Base-by-base conservation (phyloP, 2,113 vertebrate genomes). In the Nibea coibor region DNA sequence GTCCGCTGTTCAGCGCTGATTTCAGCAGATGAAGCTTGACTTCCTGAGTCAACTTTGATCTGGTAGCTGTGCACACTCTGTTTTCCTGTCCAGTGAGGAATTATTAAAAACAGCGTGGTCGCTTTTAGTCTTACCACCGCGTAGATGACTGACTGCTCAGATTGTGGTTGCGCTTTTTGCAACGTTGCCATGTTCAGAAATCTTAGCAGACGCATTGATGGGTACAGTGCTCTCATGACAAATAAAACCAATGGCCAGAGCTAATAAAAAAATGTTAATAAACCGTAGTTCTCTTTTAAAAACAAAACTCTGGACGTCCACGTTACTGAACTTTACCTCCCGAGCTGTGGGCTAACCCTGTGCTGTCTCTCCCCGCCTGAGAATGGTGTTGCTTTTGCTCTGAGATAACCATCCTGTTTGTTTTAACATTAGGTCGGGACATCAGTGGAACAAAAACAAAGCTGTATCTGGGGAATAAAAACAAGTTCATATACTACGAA, bases 351-450 rank as follows among this genome's bases (percentile, higher is more conserved):
- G 22, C 57, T 72, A 61, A 85, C 58, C 4, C 70, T 68, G 28
- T 35, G n/a, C 76, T 63, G 61, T 63, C 68, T 51, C 56, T 78
- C 22, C 64, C 64, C 28, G 74, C 63, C 83, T 82, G 84, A 85
- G 74, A 82, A 72, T 43, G 19, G 47, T 75, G 26, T 79, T 75
- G 74, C 77, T 79, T 85, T 83, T 72, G 57, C 84, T 62, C 43
- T 8, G 78, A 86, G 83, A 81, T 81, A 75, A 83, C 76, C 0
- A 3, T 14, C 57, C 51, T 83, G 74, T 87, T 87, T 90, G 72
- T 87, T 87, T 86, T 77, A 72, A 78, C 31, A 20, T 24, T 56
- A 53, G 78, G 65, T 73, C n/a, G 19, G 70, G 74, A 83, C 70
- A 62, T 70, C 51, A 45, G 57, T 0, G 17, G 67, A 88, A 82